Percentiles rank a stretch among this genome's conserved stretches.
Evolutionary conservation across 2,797 vertebrate genomes (phyloP).

Genomic region (Anableps anableps): DNA sequence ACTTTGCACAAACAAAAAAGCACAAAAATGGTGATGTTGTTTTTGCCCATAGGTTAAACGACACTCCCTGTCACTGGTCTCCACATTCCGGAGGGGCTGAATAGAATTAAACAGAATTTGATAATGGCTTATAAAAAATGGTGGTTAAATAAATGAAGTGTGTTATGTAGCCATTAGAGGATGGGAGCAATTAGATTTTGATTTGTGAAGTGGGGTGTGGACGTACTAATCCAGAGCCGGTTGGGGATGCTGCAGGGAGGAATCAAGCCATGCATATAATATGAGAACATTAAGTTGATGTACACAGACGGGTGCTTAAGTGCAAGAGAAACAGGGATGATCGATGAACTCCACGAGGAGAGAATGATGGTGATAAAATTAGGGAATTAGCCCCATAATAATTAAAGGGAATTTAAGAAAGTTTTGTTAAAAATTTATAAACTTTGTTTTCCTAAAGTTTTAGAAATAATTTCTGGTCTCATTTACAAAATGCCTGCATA

Average conservation of each 20-base stretch:
- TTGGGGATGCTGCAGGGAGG: slow-evolving; percentile 74
- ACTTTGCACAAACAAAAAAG: slow-evolving; percentile 28
- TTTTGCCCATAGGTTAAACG: slow-evolving; percentile 40
- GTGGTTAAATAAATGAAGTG: slow-evolving; percentile 83
- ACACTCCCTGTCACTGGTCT: slow-evolving; percentile 50
- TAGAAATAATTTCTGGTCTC: slow-evolving; percentile 19
- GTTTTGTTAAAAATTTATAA: slow-evolving; percentile 15
- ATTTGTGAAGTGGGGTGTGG: slow-evolving; percentile 82
- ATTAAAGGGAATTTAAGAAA: slow-evolving; percentile 38
- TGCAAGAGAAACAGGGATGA: slow-evolving; percentile 72
- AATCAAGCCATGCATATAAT: slow-evolving; percentile 81
- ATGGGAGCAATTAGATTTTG: slow-evolving; percentile 83
- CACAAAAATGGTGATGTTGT: slow-evolving; percentile 45
- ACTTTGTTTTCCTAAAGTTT: slow-evolving; percentile 20
- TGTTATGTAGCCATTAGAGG: slow-evolving; percentile 82
- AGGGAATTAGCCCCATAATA: slow-evolving; percentile 38
- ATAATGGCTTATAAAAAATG: slow-evolving; percentile 83
- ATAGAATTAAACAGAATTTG: slow-evolving; percentile 79
- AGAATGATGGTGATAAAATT: slow-evolving; percentile 51
- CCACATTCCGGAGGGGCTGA: slow-evolving; percentile 63
- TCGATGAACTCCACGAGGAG: slow-evolving; percentile 72
- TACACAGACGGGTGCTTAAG: slow-evolving; percentile 70
- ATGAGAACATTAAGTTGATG: slow-evolving; percentile 78
- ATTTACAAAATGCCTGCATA: slow-evolving; percentile 32
- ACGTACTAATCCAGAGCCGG: slow-evolving; percentile 78